Base-by-base conservation (phyloP, 2,797 vertebrate genomes). In the Sternotherus odoratus region DNA sequence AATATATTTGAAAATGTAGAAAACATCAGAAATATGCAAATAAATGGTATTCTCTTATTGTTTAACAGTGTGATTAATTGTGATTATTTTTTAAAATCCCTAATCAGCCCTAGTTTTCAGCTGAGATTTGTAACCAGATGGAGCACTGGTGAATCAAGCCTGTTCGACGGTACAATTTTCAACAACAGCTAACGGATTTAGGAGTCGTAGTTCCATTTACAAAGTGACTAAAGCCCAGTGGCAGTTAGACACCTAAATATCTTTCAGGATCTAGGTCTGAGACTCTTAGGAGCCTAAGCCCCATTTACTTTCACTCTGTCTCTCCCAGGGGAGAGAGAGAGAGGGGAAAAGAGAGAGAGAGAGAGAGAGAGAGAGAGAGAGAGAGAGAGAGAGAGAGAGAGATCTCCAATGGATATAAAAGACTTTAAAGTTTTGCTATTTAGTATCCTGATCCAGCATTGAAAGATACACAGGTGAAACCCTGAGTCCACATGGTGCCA, bases 91-190 rank as follows among this genome's bases (percentile, higher is more conserved):
- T 53, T 53, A 53, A 53, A 23, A n/a, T n/a, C 23, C 8, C 51
- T 53, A 23, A 9, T 23, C 51, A 53, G 21, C 51, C 8, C 30
- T 16, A 92, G 84, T 77, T 85, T 93, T 96, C 95, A 94, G 91
- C 91, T 94, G 90, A 93, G 93, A 95, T 49, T 46, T 86, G 60
- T 79, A 33, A 95, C 77, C 95, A 94, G 92, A 87, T 95, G 81
- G 77, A 91, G 91, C 89, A 86, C 2, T 92, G 95, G 79, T 91
- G 93, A 95, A 95, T 89, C 91, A 93, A 86, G 51, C 77, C 74
- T 88, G 79, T 81, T 89, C 95, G 85, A 91, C n/a, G 63, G 36
- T 96, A 57, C 85, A 95, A 30, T 75, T 69, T 69, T 66, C 39
- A 43, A 74, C 28, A 93, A 93, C 80, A 90, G 43, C 77, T 89